A percentile compares a stretch with the other conserved stretches of the same genome.
Conservation (phyloP, 2,888 invertebrate species). For the Laothoe populi region DNA sequence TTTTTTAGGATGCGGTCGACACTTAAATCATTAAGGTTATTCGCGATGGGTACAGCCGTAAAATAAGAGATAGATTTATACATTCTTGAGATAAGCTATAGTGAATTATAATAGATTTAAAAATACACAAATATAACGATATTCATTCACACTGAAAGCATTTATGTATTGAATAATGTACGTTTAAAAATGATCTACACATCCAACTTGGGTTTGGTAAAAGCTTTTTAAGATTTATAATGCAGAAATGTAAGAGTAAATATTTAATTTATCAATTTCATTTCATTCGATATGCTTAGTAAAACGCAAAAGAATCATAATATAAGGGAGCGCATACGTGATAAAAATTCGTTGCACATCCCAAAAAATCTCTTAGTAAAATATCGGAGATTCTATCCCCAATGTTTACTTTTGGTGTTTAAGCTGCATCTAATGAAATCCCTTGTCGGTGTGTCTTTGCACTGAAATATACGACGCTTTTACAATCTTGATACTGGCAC, state of each 20-base stretch:
- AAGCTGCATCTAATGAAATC: constrained; percentile 85
- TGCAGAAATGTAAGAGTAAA: constrained; percentile 5
- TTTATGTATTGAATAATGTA: not conserved
- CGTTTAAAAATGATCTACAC: not conserved
- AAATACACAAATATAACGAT: not conserved
- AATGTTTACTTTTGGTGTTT: constrained; percentile 79
- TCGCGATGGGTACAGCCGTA: no score
- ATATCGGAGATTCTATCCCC: constrained; percentile 77
- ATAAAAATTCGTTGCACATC: constrained; percentile 71
- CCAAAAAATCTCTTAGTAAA: constrained; percentile 69
- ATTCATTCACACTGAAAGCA: not conserved
- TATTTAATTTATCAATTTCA: constrained; percentile 16
- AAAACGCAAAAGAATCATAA: not conserved
- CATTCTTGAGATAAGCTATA: not conserved
- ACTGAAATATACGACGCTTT: constrained; percentile 56
- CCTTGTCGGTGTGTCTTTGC: constrained; percentile 80
- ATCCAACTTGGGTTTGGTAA: not conserved
- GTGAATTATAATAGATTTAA: not conserved
- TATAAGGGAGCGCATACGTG: constrained; percentile 35
- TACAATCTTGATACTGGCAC: constrained; percentile 52
- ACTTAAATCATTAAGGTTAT: no score
- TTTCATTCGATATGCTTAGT: constrained; percentile 11
- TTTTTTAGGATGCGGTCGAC: no score
- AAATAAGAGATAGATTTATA: no score
- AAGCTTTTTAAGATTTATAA: constrained; percentile 4